Evolutionary conservation across 2,113 vertebrate genomes (phyloP), one percentile per base, ranked within the genome.

Genomic region (Crotophaga sulcirostris): DNA sequence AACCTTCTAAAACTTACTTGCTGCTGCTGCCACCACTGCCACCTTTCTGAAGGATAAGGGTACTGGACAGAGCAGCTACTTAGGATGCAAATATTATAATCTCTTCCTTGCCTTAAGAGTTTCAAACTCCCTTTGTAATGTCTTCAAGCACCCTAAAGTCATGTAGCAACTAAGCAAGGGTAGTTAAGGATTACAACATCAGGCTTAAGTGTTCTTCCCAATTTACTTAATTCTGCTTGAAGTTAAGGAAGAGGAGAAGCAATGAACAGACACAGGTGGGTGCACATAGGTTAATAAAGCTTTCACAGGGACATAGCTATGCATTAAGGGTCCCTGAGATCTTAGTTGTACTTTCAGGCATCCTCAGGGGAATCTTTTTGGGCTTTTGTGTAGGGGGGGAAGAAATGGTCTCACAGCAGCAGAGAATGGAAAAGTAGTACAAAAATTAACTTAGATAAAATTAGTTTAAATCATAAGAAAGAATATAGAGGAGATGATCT

Each of bases 401-500:
- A 92, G 60, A 95, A 69, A 89, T 11, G 47, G 85, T 78, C 85
- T 86, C 16, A 68, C 10, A 54, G 73, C 33, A 92, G 49, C 83
- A 90, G 79, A 92, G 76, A 94, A 90, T 56, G 40, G 52, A 81
- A 38, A 96, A 94, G 73, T 83, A 94, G 93, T 90, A 49, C 88
- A 94, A 93, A 93, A 95, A 96, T 93, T 90, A 88, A 97, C 96
- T 96, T 96, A 94, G 44, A 36, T 90, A 60, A 90, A 96, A 93
- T 94, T 95, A 94, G 93, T 94, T 96, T 92, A 96, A 96, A 96
- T 96, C 95, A 95, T 78, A 89, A 96, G 93, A 84, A 94, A 86
- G 89, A 91, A 93, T 94, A 95, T 36, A 90, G 72, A 94, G 87
- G 91, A 96, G 74, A 95, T 96, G 95, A 97, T 91, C 94, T 96